A percentile compares a stretch with the other conserved stretches of the same genome.
Conservation (phyloP, 2,888 invertebrate genomes). For the Folsomia candida region DNA sequence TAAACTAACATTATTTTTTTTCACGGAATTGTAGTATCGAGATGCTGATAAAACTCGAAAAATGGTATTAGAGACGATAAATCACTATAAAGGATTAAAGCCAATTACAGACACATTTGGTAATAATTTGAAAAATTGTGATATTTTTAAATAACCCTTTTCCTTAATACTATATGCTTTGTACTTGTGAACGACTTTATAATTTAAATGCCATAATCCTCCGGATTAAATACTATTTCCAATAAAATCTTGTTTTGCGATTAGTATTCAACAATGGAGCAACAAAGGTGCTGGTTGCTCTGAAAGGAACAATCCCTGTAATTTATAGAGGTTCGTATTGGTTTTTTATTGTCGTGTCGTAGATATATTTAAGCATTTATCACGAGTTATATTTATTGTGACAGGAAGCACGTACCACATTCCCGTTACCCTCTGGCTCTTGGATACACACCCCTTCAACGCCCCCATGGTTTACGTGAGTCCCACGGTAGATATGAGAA, state of each 20-base stretch:
- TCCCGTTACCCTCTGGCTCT: conserved; percentile 91
- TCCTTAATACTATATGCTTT: no score
- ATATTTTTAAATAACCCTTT: no score
- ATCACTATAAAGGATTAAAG: conserved; percentile 65
- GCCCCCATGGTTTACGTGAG: conserved; percentile 75
- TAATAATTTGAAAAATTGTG: no score
- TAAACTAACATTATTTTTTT: background rate
- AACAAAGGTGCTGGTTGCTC: conserved; percentile 73
- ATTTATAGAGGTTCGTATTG: conserved; percentile 68
- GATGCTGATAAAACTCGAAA: conserved; percentile 66
- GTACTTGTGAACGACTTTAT: no score
- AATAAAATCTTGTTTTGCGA: no score
- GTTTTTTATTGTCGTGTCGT: no score
- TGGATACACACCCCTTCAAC: conserved; percentile 95
- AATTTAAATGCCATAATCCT: no score
- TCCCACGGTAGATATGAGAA: conserved; percentile 92
- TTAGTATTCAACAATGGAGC: conserved; percentile 76
- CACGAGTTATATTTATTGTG: no score
- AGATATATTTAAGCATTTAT: no score
- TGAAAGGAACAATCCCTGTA: conserved; percentile 91
- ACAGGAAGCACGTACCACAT: conserved; percentile 83
- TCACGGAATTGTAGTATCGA: conserved; percentile 68
- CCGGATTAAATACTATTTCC: no score
- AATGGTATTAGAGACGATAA: conserved; percentile 66
- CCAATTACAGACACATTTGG: conserved; percentile 69